Percentiles rank a stretch among this genome's conserved stretches.
These are phyloP conservation scores for Caranx melampygus DNA, from an alignment of 2,113 vertebrate species.

Conservation along the genomic window DNA sequence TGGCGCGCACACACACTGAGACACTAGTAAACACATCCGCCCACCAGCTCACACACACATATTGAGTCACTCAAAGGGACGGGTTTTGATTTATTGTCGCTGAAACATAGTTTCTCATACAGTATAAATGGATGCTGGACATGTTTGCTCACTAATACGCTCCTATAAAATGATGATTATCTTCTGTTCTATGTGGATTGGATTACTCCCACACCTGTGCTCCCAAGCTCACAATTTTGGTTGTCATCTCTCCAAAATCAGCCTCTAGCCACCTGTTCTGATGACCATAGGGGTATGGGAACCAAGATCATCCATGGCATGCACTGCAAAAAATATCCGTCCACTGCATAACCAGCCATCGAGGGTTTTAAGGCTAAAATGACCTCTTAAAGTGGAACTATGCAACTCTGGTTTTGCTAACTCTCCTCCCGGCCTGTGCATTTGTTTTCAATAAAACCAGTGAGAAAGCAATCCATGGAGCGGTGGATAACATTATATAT, in stretches of 20 bases:
- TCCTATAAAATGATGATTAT: conserved; percentile 67
- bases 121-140: conserved; percentile 42
- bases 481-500: too few species aligned
- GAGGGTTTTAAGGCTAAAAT: neutral
- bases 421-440: too few species aligned
- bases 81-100: conserved; percentile 62
- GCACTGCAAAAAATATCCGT: conserved; percentile 53
- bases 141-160: conserved; percentile 53
- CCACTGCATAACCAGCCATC: neutral
- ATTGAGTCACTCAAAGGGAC: conserved; percentile 43
- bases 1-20: conserved; percentile 62
- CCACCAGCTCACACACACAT: conserved; percentile 55
- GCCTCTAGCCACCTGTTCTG: conserved; percentile 71
- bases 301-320: conserved; percentile 19
- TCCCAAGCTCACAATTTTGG: conserved; percentile 48
- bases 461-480: too few species aligned
- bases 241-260: conserved; percentile 68
- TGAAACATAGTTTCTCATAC: conserved; percentile 70
- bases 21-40: conserved; percentile 63
- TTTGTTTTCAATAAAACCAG: too few species aligned
- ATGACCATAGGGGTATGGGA: conserved; percentile 46
- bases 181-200: conserved; percentile 52
- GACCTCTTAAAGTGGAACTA: too few species aligned
- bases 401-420: too few species aligned
- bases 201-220: conserved; percentile 63